Base-by-base conservation (phyloP, 2,888 invertebrate genomes). In the Pterostichus niger region DNA sequence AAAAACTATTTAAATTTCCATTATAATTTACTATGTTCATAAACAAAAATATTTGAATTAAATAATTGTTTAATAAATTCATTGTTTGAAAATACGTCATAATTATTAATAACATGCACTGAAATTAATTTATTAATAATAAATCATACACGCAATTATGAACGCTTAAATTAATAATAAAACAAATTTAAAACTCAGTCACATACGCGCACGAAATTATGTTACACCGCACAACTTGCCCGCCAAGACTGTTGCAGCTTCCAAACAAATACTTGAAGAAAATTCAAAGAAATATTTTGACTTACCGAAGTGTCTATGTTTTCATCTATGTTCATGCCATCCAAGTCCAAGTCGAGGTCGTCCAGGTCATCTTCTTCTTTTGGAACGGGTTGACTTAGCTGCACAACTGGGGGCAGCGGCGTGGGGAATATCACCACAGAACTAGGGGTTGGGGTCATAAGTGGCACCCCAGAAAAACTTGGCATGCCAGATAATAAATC, bases 331-430 rank as follows among this genome's bases (percentile, higher is more conserved):
- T 94, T 94, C 86, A 96, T 93, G 85, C 94, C 95, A 85, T 97
- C 96, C 78, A 97, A 92, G 89, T 97, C 97, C 73, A 95, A 90
- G 88, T 97, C 97, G 54, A 97, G 90, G 87, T 97, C 97, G 84
- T 94, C 93, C 24, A 84, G 71, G 78, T 89, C 89, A 80, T 89
- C 89, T 80, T 89, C 87, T 24, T 75, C 83, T 77, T 82, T 56
- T 54, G 80, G 68, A 15, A 6, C 52, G 35, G 52, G 75, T 40
- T 71, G 76, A 59, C 76, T 54, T 15, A 78, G 54, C 56, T 52
- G 49, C 11, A 49, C 13, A n/a, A 71, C 40, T 24, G 84, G 44
- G 11, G 82, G 24, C 71, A 85, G 89, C 86, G 86, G 71, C 88
- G 83, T 85, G 89, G 85, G 82, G 87, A 87, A 56, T 85, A 86